phyloP scores from a whole-genome alignment of 2,797 vertebrate species.

The Acrossocheilus fasciatus region DNA sequence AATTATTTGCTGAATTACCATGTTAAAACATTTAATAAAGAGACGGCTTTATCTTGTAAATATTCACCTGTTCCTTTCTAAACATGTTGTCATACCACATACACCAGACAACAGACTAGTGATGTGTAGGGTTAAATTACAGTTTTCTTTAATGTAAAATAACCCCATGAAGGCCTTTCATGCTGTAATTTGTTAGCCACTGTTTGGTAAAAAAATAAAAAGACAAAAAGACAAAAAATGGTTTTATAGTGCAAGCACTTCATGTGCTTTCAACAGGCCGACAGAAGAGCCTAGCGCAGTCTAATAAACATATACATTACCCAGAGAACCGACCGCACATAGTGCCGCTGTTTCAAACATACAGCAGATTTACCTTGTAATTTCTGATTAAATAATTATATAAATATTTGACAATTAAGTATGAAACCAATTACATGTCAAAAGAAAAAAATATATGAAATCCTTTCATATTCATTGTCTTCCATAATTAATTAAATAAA shows the following conservation, averaged over 20 bases:
- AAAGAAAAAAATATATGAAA: background rate
- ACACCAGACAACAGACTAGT: constrained; percentile 10
- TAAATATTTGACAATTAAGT: background rate
- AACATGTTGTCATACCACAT: constrained; percentile 18
- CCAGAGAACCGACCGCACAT: background rate
- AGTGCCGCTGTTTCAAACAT: background rate
- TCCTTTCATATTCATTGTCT: background rate
- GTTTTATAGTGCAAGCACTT: constrained; percentile 17
- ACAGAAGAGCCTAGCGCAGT: background rate
- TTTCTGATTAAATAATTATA: background rate
- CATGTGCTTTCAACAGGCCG: background rate
- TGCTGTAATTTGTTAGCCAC: background rate
- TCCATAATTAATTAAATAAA: background rate
- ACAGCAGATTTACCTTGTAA: background rate
- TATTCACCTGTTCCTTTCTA: constrained; percentile 44
- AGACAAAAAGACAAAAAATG: background rate
- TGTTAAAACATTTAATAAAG: constrained; percentile 45
- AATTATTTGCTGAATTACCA: constrained; percentile 53
- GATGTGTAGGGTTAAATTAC: constrained; percentile 31
- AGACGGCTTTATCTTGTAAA: constrained; percentile 46
- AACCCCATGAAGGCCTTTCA: constrained; percentile 20
- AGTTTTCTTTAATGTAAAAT: constrained; percentile 13
- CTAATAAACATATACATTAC: background rate
- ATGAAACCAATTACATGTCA: background rate
- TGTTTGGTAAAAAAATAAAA: constrained; percentile 49